Evolutionary conservation across 2,888 invertebrate genomes (phyloP), one percentile per base, ranked within the genome.

Genomic region (Scaeva pyrastri): DNA sequence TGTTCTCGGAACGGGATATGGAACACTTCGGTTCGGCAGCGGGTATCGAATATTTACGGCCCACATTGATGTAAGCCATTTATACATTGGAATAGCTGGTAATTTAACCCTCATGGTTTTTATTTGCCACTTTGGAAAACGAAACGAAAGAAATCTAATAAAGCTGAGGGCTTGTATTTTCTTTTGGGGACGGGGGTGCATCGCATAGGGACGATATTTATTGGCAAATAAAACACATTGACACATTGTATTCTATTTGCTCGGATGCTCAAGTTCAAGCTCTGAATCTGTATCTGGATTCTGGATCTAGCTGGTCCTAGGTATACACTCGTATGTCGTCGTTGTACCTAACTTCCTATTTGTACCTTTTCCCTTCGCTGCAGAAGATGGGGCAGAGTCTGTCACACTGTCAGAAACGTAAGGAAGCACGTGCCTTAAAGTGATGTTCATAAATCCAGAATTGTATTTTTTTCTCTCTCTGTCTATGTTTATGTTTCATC

Each of bases 61-160:
- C 62, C 77, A 73, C 81, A 74, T 74, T 73, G 56, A 77, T 76
- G 80, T 70, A 43, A 76, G 72, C 76, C 86, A 86, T 85, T 85
- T 80, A 85, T 80, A 85, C 80, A 76, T 80, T 77, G 48, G 81
- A 50, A 86, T 86, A 73, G 74, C 86, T 81, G 85, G 86, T 86
- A 86, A 86, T 86, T 86, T 86, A 86, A 86, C 86, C 81, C 86
- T 86, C 74, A 86, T 81, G 86, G 86, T 78, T 81, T 81, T 86
- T 86, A 81, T 81, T 81, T 86, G 68, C 86, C 60, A 80, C 86
- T 81, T 50, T 64, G 72, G 62, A 70, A 64, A 60, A 55, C 60
- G 66, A 64, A 60, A 55, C 60, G 66, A 68, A 58, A 68, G 52
- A 73, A 81, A 86, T 82, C 86, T 74, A 86, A 86, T 86, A 86